These are phyloP conservation scores for Malaclemys terrapin DNA, from an alignment of 2,113 vertebrate species.

Conservation along the genomic window DNA sequence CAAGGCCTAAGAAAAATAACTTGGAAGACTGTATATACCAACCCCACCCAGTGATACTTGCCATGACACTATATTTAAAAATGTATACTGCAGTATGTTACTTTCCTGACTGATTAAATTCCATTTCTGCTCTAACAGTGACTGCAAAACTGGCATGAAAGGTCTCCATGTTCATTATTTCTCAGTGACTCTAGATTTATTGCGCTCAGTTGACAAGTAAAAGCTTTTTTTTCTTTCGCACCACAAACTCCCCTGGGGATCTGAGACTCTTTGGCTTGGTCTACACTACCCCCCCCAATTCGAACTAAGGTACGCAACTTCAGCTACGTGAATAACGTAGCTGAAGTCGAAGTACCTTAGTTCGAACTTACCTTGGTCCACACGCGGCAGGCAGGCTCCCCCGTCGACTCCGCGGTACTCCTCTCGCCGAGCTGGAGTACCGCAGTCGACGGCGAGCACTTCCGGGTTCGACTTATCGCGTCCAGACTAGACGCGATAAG, in stretches of 20 bases:
- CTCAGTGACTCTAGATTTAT: not conserved
- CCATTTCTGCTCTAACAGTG: conserved; percentile 19
- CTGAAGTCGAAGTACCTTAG: too few relatives aligned
- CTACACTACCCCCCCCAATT: too few relatives aligned
- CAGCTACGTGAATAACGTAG: too few relatives aligned
- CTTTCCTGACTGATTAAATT: not conserved
- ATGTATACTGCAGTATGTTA: not conserved
- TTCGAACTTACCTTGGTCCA: too few relatives aligned
- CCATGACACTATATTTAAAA: conserved; percentile 36
- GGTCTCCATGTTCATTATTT: not conserved
- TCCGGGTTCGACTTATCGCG: too few relatives aligned
- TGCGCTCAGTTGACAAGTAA: not conserved
- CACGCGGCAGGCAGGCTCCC: too few relatives aligned
- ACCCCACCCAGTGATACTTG: conserved; percentile 69
- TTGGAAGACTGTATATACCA: conserved; percentile 51
- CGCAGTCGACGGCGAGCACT: too few relatives aligned
- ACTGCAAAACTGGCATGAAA: not conserved
- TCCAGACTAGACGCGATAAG: too few relatives aligned
- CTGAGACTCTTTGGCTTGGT: not conserved
- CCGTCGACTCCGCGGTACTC: too few relatives aligned
- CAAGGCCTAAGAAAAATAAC: conserved; percentile 30
- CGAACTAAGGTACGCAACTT: too few relatives aligned
- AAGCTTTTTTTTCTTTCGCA: not conserved
- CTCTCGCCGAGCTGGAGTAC: too few relatives aligned
- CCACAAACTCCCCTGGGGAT: conserved; percentile 10